Evolutionary conservation across 2,113 vertebrate genomes (phyloP).

Genomic region (Nothobranchius kuhntae): DNA sequence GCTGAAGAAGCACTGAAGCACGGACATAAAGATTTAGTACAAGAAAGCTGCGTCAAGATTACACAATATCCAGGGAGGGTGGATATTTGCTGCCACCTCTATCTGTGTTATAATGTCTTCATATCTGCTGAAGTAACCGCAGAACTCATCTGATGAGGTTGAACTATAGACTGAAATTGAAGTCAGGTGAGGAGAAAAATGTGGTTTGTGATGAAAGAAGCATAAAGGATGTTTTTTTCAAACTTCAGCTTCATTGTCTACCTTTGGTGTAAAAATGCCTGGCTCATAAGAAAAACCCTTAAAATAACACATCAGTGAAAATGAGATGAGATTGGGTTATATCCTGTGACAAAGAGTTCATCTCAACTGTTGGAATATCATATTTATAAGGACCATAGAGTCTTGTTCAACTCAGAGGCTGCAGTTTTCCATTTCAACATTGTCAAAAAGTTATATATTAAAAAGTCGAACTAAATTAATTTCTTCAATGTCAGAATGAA

Average conservation of each 20-base stretch:
- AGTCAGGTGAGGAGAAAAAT: slow-evolving; percentile 20
- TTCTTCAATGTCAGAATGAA: no score
- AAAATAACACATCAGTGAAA: slow-evolving; percentile 14
- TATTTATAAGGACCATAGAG: background rate
- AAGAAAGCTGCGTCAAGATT: slow-evolving; percentile 34
- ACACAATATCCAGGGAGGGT: slow-evolving; percentile 28
- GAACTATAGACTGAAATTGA: slow-evolving; percentile 46
- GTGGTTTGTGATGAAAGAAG: slow-evolving; percentile 6
- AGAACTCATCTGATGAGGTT: slow-evolving; percentile 38
- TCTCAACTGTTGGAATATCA: background rate
- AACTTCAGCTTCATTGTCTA: slow-evolving; percentile 5
- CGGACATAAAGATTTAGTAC: slow-evolving; percentile 40
- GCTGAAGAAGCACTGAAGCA: slow-evolving; percentile 36
- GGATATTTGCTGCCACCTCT: slow-evolving; percentile 12
- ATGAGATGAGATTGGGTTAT: slow-evolving; percentile 8
- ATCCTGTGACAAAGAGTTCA: background rate
- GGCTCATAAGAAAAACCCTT: slow-evolving; percentile 1
- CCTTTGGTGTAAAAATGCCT: background rate
- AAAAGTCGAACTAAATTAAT: background rate
- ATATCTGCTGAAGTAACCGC: slow-evolving; percentile 42
- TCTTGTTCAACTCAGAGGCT: background rate
- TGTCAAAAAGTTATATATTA: background rate
- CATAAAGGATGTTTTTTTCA: slow-evolving; percentile 17
- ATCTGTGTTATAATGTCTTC: slow-evolving; percentile 53
- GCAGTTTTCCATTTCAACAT: no score